Evolutionary conservation across 2,113 vertebrate genomes (phyloP).

Genomic region (Origma solitaria): DNA sequence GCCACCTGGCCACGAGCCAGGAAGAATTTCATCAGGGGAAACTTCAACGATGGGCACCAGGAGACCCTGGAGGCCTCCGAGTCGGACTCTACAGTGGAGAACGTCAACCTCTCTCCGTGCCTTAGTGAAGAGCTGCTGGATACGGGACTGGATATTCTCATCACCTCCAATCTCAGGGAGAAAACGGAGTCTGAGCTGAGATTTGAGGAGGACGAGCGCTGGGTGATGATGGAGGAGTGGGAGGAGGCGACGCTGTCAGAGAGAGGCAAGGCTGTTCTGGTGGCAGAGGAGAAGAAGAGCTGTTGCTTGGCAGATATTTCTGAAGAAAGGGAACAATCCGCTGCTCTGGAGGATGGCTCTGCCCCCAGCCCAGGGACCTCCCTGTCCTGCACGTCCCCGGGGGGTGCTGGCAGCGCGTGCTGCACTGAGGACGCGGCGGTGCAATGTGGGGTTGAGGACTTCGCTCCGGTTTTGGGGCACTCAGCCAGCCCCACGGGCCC

Average conservation of each 20-base stretch:
- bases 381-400: background rate
- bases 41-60: constrained; percentile 64
- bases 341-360: background rate
- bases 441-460: constrained; percentile 30
- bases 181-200: constrained; percentile 92
- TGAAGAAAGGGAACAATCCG: constrained; percentile 60
- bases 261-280: constrained; percentile 73
- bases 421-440: background rate
- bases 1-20: constrained; percentile 78
- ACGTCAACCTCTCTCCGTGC: constrained; percentile 85
- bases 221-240: constrained; percentile 85
- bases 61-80: constrained; percentile 69
- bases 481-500: background rate
- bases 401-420: background rate
- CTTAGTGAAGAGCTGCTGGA: constrained; percentile 87
- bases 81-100: constrained; percentile 71
- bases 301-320: constrained; percentile 62
- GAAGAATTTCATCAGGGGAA: constrained; percentile 70
- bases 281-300: constrained; percentile 61
- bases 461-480: background rate
- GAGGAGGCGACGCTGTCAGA: constrained; percentile 78
- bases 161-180: constrained; percentile 78
- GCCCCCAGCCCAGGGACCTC: background rate
- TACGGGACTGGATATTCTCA: constrained; percentile 76
- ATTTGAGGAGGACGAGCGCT: constrained; percentile 94